Evolutionary conservation across 37 sponge, comb jelly and placozoan species (phyloP), one percentile per base, ranked within the genome.

Genomic region (Sycon ciliatum): DNA sequence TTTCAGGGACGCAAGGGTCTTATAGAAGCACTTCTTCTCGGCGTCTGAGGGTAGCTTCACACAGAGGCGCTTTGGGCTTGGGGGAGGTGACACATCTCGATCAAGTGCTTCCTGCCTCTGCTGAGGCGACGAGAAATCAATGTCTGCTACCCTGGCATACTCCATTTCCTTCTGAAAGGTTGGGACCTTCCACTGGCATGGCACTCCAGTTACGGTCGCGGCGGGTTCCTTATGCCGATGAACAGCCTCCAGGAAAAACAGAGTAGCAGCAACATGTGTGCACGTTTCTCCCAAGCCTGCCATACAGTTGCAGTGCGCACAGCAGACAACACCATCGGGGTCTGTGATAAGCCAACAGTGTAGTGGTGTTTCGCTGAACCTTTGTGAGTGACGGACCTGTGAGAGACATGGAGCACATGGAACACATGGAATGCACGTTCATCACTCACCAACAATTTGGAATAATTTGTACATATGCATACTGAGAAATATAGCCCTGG

Each of bases 221-320:
- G 16, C n/a, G n/a, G n/a, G 38, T 20, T 71, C 46, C 72, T 72
- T 38, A 13, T 34, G 18, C 31, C 54, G 66, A 18, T 72, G 70
- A 31, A 72, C 77, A 20, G 34, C 67, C 23, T 82, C 78, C 9
- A 71, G 28, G 35, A 60, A n/a, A 36, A 82, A 77, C 26, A 82
- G 73, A 28, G 77, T 9, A 28, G 83, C 78, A 82, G 78, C 83
- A 33, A 82, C 77, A 53, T 82, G 83, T 31, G 73, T 72, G 67
- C 83, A 82, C 4, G 78, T 73, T 37, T 77, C 83, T 60, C 83
- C 83, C 29, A 77, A 53, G 18, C 83, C 78, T 24, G 83, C 83
- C 77, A 77, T 76, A 32, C 83, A 82, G 11, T 40, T 60, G 38
- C 83, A 82, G 30, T 76, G 83, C 13, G 72, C 83, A 60, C 63